phyloP scores from a whole-genome alignment of 2,888 invertebrate species.

The Pharmacophagus antenor region DNA sequence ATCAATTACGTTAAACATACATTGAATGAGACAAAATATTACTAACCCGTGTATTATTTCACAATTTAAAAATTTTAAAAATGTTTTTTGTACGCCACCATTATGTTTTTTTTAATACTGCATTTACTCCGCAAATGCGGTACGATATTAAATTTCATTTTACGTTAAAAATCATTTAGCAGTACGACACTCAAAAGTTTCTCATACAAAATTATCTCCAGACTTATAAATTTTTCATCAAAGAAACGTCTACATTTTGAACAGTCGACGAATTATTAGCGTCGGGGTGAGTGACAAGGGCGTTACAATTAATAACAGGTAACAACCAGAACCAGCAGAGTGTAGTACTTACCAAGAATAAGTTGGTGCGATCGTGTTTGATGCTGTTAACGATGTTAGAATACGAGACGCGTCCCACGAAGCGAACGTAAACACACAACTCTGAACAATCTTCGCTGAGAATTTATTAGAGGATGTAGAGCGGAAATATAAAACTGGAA shows the following conservation, averaged over 20 bases:
- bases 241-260: background rate
- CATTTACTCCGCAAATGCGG: too few relatives aligned
- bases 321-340: constrained; percentile 11
- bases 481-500: constrained; percentile 31
- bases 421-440: constrained; percentile 26
- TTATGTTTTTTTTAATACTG: too few relatives aligned
- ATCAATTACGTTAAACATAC: too few relatives aligned
- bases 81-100: too few relatives aligned
- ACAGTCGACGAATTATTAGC: background rate
- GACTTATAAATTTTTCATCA: background rate
- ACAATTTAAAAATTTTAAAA: too few relatives aligned
- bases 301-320: constrained; percentile 8
- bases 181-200: background rate
- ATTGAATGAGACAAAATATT: too few relatives aligned
- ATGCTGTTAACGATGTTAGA: constrained; percentile 31
- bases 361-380: constrained; percentile 14
- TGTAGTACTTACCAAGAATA: constrained; percentile 7
- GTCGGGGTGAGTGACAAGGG: background rate
- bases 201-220: background rate
- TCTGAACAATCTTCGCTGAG: constrained; percentile 22
- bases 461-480: constrained; percentile 24
- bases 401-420: constrained; percentile 30
- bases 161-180: too few relatives aligned
- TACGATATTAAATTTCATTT: too few relatives aligned
- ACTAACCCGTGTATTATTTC: too few relatives aligned